Conservation (phyloP, 1,140 invertebrate genomes). For the Aphelenchoides avenae region DNA sequence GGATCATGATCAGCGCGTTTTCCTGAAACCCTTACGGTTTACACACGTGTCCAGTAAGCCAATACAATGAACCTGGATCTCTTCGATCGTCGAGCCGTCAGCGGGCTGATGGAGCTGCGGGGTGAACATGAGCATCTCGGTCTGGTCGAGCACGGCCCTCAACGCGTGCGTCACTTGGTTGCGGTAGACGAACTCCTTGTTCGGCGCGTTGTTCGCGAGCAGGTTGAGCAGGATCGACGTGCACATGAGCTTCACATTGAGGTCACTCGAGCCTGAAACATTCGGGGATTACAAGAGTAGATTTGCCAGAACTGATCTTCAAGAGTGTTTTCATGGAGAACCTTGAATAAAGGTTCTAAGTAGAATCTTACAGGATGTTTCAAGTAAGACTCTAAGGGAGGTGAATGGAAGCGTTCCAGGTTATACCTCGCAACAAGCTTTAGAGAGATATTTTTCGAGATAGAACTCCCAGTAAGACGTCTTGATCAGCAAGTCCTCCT, state of each 20-base stretch:
- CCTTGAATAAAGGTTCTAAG: too few species aligned
- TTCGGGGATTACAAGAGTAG: too few species aligned
- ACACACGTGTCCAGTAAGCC: background rate
- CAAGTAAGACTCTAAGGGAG: too few species aligned
- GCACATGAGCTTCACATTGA: conserved; percentile 25
- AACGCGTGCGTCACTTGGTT: conserved; percentile 22
- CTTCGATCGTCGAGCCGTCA: conserved; percentile 13
- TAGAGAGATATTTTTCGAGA: background rate
- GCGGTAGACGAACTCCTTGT: conserved; percentile 32
- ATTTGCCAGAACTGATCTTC: conserved; percentile 13
- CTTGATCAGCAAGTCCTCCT: too few species aligned
- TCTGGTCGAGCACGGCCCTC: conserved; percentile 28
- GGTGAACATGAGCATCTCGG: conserved; percentile 33
- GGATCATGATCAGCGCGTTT: conserved; percentile 25
- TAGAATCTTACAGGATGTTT: conserved; percentile 4
- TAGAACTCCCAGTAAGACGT: too few species aligned
- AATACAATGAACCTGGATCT: conserved; percentile 18
- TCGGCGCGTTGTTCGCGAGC: conserved; percentile 33
- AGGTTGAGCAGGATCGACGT: conserved; percentile 38
- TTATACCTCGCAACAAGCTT: background rate
- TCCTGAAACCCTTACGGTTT: conserved; percentile 16
- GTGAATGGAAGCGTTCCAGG: conserved; percentile 9
- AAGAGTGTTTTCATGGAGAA: background rate
- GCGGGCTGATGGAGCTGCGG: conserved; percentile 9
- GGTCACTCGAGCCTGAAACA: conserved; percentile 27